Percentiles rank a stretch among this genome's conserved stretches.
phyloP scores from a whole-genome alignment of 2,888 invertebrate genomes.

The Galerucella pusilla region DNA sequence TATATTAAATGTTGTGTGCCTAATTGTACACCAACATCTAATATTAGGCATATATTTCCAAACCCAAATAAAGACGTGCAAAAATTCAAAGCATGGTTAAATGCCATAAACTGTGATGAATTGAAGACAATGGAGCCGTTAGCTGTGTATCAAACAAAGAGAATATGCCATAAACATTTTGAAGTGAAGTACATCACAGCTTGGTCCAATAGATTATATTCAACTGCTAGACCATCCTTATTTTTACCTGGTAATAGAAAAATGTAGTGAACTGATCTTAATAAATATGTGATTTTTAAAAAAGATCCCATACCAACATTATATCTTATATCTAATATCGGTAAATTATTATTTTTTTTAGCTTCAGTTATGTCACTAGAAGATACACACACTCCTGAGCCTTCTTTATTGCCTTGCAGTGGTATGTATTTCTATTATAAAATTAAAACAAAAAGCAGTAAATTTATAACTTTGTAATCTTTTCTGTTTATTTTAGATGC shows the following conservation, averaged over 20 bases:
- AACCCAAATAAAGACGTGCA: too few relatives aligned
- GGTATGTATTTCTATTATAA: conserved; percentile 4
- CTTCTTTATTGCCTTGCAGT: neutral
- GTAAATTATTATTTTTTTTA: neutral
- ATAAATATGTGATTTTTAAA: too few relatives aligned
- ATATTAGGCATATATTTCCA: too few relatives aligned
- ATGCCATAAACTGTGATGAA: neutral
- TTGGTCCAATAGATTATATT: too few relatives aligned
- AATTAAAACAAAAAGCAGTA: conserved; percentile 3
- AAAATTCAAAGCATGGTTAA: too few relatives aligned
- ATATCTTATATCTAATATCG: neutral
- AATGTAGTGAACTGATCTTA: too few relatives aligned
- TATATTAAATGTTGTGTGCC: too few relatives aligned
- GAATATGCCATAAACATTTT: conserved; percentile 2
- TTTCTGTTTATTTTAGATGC: neutral
- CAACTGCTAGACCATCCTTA: too few relatives aligned
- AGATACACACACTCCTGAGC: neutral
- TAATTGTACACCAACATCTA: too few relatives aligned
- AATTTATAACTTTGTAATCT: conserved; percentile 4
- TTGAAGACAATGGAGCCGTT: conserved; percentile 1
- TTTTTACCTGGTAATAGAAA: too few relatives aligned
- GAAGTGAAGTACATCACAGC: too few relatives aligned
- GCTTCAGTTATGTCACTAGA: neutral
- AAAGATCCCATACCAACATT: neutral
- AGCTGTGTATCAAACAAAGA: conserved; percentile 4